These are phyloP conservation scores for Chymomyza amoena DNA, from an alignment of 2,888 invertebrate species.

Conservation along the genomic window DNA sequence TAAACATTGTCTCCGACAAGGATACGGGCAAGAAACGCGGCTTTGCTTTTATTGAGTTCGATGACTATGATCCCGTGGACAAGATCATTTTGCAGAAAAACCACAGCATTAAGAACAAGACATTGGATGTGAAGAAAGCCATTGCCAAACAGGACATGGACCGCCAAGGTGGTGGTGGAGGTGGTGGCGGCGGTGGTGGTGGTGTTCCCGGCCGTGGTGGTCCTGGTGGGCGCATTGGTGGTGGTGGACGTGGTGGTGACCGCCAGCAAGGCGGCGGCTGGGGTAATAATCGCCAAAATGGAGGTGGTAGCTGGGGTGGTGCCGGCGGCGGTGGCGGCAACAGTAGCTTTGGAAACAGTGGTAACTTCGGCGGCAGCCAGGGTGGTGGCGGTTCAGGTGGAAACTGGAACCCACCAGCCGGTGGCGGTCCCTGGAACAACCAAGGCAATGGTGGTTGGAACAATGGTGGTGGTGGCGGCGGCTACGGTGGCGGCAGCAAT, in stretches of 20 bases:
- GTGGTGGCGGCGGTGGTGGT: slow-evolving; percentile 80
- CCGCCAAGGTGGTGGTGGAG: slow-evolving; percentile 80
- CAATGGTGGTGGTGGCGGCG: slow-evolving; percentile 80
- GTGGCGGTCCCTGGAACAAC: slow-evolving; percentile 75
- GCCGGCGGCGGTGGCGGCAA: slow-evolving; percentile 59
- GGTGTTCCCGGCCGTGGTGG: slow-evolving; percentile 74
- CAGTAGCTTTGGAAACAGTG: slow-evolving; percentile 60
- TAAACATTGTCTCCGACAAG: slow-evolving; percentile 95
- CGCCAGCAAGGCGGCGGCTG: slow-evolving; percentile 77
- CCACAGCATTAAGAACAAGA: slow-evolving; percentile 90
- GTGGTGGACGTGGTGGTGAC: slow-evolving; percentile 80
- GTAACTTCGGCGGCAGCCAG: slow-evolving; percentile 77
- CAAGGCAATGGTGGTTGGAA: slow-evolving; percentile 68
- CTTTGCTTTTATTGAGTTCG: slow-evolving; percentile 97
- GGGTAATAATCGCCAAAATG: slow-evolving; percentile 63
- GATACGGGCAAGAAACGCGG: slow-evolving; percentile 95
- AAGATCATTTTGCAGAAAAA: slow-evolving; percentile 89
- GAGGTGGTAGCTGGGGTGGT: slow-evolving; percentile 54
- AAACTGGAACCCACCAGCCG: slow-evolving; percentile 78
- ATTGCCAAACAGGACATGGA: slow-evolving; percentile 92
- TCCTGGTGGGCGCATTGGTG: slow-evolving; percentile 70
- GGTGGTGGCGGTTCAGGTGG: slow-evolving; percentile 63
- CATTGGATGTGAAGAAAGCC: slow-evolving; percentile 95
- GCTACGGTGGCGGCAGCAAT: slow-evolving; percentile 78
- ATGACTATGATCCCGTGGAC: slow-evolving; percentile 97